Evolutionary conservation across 2,797 vertebrate genomes (phyloP), one percentile per base, ranked within the genome.

Genomic region (Siniperca scherzeri): DNA sequence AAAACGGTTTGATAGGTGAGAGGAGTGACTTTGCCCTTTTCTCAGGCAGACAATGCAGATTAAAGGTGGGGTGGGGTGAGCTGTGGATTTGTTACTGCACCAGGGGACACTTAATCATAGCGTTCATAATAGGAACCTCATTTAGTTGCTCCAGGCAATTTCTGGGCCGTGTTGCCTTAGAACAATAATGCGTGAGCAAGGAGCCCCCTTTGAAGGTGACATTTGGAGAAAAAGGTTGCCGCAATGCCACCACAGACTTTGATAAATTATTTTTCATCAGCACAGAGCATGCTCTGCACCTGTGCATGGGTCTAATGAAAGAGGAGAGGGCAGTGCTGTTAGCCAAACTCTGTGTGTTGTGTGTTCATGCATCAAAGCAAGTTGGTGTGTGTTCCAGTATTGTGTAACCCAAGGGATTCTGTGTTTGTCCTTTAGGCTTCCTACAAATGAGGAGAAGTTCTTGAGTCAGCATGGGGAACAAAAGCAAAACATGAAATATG

Each of bases 181-280:
- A 93, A 95, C 93, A 95, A 94, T 93, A 93, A 90, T 52, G 68
- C 9, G 33, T 27, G 86, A 91, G 88, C 83, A 86, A 91, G 83
- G 73, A 91, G 89, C 74, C 70, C 84, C 88, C 82, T 93, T 93
- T 91, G 92, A 94, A 95, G 92, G 93, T 93, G 91, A 93, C 93
- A 93, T 92, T 95, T 91, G 80, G 84, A 70, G 70, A 62, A 84
- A 93, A 93, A 92, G 91, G 92, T 91, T 88, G 88, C 86, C 12
- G 84, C 93, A 93, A 89, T 93, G 90, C 87, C 88, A 88, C 84
- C 77, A 1, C 71, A 50, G 90, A 92, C 91, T 91, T 93, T 94
- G 93, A 94, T 92, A 74, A 93, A 95, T 95, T 91, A 91, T 94
- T 94, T 94, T 93, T 88, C 94, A 94, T 94, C 92, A 92, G 87